phyloP scores from a whole-genome alignment of 2,797 vertebrate species.

The Girardinus metallicus region DNA sequence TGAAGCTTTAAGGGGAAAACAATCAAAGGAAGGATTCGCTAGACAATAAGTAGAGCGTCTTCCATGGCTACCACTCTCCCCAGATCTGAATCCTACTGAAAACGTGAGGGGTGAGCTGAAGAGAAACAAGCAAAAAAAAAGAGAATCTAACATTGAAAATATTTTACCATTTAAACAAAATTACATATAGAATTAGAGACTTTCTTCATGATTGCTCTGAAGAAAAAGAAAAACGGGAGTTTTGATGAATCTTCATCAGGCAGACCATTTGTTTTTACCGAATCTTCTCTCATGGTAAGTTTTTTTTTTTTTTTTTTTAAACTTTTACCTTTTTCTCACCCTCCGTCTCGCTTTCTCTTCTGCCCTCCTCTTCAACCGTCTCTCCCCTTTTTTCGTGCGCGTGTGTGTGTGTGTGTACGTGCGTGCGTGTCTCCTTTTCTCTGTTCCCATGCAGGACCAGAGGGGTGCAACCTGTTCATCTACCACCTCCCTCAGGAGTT shows the following conservation, averaged over 20 bases:
- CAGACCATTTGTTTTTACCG: neutral
- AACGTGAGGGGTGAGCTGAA: neutral
- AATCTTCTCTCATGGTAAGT: slow-evolving; percentile 8
- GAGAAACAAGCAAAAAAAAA: neutral
- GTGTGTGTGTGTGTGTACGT: no score
- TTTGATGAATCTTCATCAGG: neutral
- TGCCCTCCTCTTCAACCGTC: slow-evolving; percentile 36
- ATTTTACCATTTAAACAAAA: neutral
- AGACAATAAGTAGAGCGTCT: neutral
- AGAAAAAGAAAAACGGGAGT: neutral
- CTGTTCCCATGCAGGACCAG: slow-evolving; percentile 87
- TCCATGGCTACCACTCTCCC: neutral
- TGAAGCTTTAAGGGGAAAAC: neutral
- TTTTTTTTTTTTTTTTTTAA: slow-evolving; percentile 3
- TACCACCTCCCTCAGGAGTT: slow-evolving; percentile 99
- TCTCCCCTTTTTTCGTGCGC: neutral
- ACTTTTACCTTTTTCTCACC: slow-evolving; percentile 3
- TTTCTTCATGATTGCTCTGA: neutral
- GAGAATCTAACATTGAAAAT: neutral
- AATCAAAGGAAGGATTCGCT: neutral
- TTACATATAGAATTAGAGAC: neutral
- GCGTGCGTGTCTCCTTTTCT: slow-evolving; percentile 18
- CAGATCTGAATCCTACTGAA: neutral
- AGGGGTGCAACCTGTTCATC: slow-evolving; percentile 99
- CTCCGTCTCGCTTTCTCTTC: slow-evolving; percentile 32